Evolutionary conservation across 2,888 invertebrate species (phyloP), one percentile per base, ranked within the genome.

Genomic region (Callimorpha dominula): DNA sequence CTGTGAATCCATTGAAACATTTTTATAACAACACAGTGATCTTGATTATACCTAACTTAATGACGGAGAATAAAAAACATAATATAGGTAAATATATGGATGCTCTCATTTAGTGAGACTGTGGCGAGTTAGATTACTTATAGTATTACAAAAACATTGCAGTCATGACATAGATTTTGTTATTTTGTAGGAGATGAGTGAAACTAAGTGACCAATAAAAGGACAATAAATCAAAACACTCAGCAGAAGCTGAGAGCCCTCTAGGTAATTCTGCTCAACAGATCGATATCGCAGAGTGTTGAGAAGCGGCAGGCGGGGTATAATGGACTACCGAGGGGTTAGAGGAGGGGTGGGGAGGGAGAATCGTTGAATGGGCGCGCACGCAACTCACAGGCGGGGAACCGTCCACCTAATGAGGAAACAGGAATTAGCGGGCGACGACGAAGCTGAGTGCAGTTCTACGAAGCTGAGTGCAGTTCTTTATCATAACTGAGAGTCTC

Each of bases 361-460:
- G 81, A 81, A 77, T 85, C 86, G 87, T 86, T 93, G 93, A 93
- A 94, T 92, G 93, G 91, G 88, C 90, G 88, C 89, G 88, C 85
- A 80, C 83, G 78, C 81, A 81, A 66, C 79, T 82, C 86, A 84
- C 88, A 81, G 83, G 87, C 92, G 90, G 91, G 90, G 91, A 90
- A 88, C 89, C 83, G 85, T 74, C 83, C 82, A 86, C 81, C 89
- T 95, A 95, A 95, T 95, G 95, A 95, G 95, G 95, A 95, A 95
- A 95, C 94, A 95, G 88, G 93, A 95, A 95, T 95, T 95, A 95
- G 93, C 94, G 89, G 91, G 89, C 91, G 91, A 90, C 92, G 91
- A 90, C 92, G 91, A 89, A 90, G 89, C 88, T 85, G 87, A 91
- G 84, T 93, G 93, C 93, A 93, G 86, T 92, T 91, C 92, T 93